Evolutionary conservation across 2,113 vertebrate genomes (phyloP), one percentile per base, ranked within the genome.

Genomic region (Phoxinus phoxinus): DNA sequence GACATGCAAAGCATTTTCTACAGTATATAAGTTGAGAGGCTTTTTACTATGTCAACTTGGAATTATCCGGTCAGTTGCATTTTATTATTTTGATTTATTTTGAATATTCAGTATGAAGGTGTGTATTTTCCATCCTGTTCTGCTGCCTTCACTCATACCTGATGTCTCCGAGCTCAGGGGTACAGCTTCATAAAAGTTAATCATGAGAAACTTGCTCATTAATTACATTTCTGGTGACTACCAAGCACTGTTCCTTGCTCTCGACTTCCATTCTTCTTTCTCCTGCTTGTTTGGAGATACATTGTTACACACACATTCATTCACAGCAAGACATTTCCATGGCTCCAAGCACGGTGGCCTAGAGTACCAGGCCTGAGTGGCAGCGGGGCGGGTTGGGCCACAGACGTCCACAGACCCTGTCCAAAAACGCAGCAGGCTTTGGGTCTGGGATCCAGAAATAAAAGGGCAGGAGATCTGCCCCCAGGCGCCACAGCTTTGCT

Each of bases 171-270:
- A 92, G 92, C 93, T 94, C 93, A 91, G 91, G 92, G 93, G 91
- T 93, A 93, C 93, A 92, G 90, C 93, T 95, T 94, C 92, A 94
- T 94, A 95, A 95, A 94, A 94, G 92, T 93, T 94, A 94, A 94
- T 94, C 93, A 94, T 94, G 93, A 93, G 92, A 95, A 95, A 93
- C 93, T 93, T 94, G 93, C 93, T 95, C 93, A 94, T 95, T 95
- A 95, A 94, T 95, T 95, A 95, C 90, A 93, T 91, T 92, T 93
- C 86, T 86, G 77, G 84, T 81, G 88, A 83, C 91, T 90, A 91
- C 86, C 87, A 90, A 85, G 58, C 82, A 84, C 88, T 88, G 77
- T 85, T 86, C 73, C 79, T 88, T 75, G 44, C 87, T 87, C 73
- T 81, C 44, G 41, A 8, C 23, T 37, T 85, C 51, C 35, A 27